Base-by-base conservation (phyloP, 2,888 invertebrate species). In the Clivina fossor region DNA sequence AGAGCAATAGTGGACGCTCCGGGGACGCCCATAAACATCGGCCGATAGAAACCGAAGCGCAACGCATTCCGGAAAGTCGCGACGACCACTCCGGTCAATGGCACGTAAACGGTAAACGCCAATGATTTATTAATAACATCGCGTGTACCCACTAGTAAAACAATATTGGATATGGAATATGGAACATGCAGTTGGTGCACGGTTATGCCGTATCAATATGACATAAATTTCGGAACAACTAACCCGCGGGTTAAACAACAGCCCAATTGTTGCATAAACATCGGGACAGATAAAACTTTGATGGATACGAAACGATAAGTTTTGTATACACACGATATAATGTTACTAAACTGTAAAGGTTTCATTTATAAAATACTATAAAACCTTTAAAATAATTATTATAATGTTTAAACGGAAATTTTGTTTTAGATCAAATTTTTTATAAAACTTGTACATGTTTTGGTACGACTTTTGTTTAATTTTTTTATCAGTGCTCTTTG, bases 111-210 rank as follows among this genome's bases (percentile, higher is more conserved):
- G 24, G 24, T 18, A 44, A 35, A n/a, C n/a, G n/a, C 44, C 53
- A 44, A 53, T 53, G 44, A 53, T 53, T 53, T 53, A 53, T 53
- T 53, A 53, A 53, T 44, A 44, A n/a, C 24, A 37, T 53, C 53
- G 53, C 53, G 53, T 53, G 53, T 37, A 16, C 35, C n/a, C 5
- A 40, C 50, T 53, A 44, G 53, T 53, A 44, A 44, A 53, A 53
- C 53, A 53, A 53, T 51, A 51, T 51, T 51, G 51, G 43, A 43
- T 51, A 43, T 51, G 51, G 51, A 51, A 41, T 43, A 51, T 51
- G 51, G 51, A 51, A 51, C 51, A n/a, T n/a, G n/a, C n/a, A n/a
- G n/a, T n/a, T n/a, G 43, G 47, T 16, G 41, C n/a, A n/a, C n/a
- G n/a, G n/a, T n/a, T 9, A 22, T 24, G 26, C 44, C 43, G 51